Evolutionary conservation across 2,797 vertebrate genomes (phyloP).

Genomic region (Momotus momota): DNA sequence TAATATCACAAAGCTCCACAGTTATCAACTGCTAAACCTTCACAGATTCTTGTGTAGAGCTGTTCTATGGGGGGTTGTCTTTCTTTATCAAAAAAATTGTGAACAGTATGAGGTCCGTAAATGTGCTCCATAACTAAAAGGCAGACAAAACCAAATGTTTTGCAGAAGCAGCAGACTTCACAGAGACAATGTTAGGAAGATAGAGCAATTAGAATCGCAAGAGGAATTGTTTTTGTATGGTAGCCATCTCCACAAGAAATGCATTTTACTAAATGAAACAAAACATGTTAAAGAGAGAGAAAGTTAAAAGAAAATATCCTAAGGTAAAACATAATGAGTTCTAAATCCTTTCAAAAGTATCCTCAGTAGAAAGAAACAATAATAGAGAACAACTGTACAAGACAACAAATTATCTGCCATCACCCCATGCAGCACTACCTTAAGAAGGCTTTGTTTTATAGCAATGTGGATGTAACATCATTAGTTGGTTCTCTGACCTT

Average conservation of each 20-base stretch:
- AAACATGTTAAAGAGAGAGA: background rate
- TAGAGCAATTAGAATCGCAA: background rate
- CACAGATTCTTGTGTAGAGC: background rate
- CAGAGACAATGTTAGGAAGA: background rate
- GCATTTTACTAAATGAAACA: background rate
- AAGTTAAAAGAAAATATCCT: background rate
- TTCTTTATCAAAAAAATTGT: background rate
- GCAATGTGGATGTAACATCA: background rate
- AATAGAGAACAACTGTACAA: background rate
- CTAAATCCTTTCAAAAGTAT: background rate
- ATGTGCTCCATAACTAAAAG: background rate
- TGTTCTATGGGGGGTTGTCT: background rate
- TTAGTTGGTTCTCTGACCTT: background rate
- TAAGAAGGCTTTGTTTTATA: background rate
- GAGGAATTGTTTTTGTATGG: background rate
- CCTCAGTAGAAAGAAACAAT: background rate
- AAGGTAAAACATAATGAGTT: background rate
- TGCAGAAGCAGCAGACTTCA: background rate
- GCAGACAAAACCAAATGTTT: background rate
- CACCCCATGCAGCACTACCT: background rate
- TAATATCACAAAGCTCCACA: background rate
- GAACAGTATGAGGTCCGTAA: background rate
- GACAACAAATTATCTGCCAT: background rate
- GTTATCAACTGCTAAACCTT: background rate
- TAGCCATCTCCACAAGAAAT: background rate